Base-by-base conservation (phyloP, 2,888 invertebrate species). In the Diplazon laetatorius region DNA sequence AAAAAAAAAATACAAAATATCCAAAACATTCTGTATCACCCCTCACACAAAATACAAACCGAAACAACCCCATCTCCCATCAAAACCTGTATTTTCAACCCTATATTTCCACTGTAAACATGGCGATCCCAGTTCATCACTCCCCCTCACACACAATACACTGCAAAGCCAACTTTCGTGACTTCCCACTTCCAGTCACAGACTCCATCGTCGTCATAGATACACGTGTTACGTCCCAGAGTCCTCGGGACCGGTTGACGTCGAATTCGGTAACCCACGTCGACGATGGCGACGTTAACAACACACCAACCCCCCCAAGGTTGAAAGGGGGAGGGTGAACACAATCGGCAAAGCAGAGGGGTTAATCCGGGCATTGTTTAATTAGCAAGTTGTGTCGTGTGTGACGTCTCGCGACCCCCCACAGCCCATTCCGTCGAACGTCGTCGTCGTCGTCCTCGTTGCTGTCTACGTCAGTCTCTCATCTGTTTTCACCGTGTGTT, bases 351-450 rank as follows among this genome's bases (percentile, higher is more conserved):
- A 79, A 48, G 72, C 66, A 74, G 80, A 80, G 75, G 77, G 73
- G 81, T 81, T 80, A 78, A 81, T 75, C 74, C 65, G 44, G 78
- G 78, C 81, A 80, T 81, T 78, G 80, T 82, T 81, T 82, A 81
- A 81, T 82, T 82, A 82, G 82, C 65, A 78, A 82, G 80, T 81
- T 81, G 75, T 76, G 77, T 76, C 66, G 63, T 78, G 80, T 70
- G 73, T 65, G 60, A 70, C 69, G 50, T 62, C 68, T 66, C 50
- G 55, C 35, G 60, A 46, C 48, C 66, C 65, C n/a, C 60, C 52
- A 39, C n/a, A n/a, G n/a, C n/a, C n/a, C n/a, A n/a, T n/a, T n/a
- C n/a, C 63, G 44, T 57, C 42, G 62, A 77, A 57, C 73, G 44
- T 12, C 44, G 14, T 42, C 30, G 50, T 68, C 68, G 60, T 74